These are phyloP conservation scores for Heliconius melpomene DNA, from an alignment of 1,140 invertebrate species.

Conservation along the genomic window DNA sequence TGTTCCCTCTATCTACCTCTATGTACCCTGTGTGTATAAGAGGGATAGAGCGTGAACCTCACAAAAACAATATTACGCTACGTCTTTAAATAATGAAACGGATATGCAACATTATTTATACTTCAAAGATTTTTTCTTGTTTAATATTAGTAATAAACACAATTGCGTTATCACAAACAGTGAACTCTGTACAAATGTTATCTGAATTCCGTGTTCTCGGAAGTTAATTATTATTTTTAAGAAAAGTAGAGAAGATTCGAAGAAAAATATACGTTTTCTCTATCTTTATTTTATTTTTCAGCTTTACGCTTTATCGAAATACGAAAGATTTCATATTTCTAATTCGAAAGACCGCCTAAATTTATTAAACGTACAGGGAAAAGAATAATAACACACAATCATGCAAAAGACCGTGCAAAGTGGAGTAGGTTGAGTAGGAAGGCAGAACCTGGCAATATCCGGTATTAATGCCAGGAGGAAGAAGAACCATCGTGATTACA, in stretches of 20 bases:
- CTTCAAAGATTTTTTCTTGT: not conserved
- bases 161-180: not conserved
- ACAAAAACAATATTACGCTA: not conserved
- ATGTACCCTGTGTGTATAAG: too few species aligned
- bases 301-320: not conserved
- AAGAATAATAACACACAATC: too few species aligned
- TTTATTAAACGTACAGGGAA: too few species aligned
- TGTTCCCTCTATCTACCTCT: too few species aligned
- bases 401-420: too few species aligned
- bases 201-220: not conserved
- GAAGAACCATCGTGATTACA: too few species aligned
- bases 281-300: not conserved
- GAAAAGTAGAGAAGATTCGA: not conserved
- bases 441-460: too few species aligned
- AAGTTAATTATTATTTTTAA: not conserved
- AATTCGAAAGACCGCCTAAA: too few species aligned
- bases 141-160: not conserved
- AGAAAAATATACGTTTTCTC: not conserved
- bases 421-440: too few species aligned
- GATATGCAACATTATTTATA: conserved; percentile 1
- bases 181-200: conserved; percentile 9
- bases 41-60: too few species aligned
- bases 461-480: too few species aligned
- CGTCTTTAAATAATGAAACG: not conserved
- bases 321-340: too few species aligned